These are phyloP conservation scores for Tadarida brasiliensis DNA, from an alignment of 2,797 vertebrate species.

Conservation along the genomic window DNA sequence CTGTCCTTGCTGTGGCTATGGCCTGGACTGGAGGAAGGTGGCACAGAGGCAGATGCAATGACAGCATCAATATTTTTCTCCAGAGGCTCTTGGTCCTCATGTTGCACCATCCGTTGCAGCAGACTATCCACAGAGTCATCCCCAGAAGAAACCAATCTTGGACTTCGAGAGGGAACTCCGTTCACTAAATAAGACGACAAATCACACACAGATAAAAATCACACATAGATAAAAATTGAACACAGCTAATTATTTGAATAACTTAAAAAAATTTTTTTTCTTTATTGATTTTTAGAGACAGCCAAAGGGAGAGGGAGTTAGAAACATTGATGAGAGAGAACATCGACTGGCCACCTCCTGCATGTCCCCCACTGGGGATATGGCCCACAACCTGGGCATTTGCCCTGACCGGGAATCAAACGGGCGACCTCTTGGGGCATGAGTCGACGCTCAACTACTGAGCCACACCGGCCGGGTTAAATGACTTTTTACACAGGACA, in stretches of 20 bases:
- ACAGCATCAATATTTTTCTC: conserved; percentile 87
- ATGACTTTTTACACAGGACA: neutral
- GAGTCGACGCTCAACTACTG: no score
- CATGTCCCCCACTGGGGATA: no score
- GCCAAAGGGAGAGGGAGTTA: no score
- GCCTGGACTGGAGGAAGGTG: conserved; percentile 85
- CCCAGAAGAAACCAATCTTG: conserved; percentile 78
- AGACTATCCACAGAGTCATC: conserved; percentile 87
- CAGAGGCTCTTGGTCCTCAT: conserved; percentile 84
- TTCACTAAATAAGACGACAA: conserved; percentile 82
- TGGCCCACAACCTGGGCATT: no score
- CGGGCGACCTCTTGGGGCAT: no score
- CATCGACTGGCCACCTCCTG: no score
- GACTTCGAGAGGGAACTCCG: conserved; percentile 76
- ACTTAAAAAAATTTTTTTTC: neutral
- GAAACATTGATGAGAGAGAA: no score
- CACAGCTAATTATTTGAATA: neutral
- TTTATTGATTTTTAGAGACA: no score
- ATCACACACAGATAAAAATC: conserved; percentile 25
- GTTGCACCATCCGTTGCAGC: conserved; percentile 87
- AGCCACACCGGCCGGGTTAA: neutral
- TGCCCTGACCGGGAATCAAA: no score
- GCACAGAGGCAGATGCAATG: conserved; percentile 76
- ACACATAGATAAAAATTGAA: conserved; percentile 21
- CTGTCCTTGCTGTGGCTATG: conserved; percentile 86